A percentile compares a stretch with the other conserved stretches of the same genome.
Conservation (phyloP, 1,140 invertebrate species). For the Gonatopus flavifemur region DNA sequence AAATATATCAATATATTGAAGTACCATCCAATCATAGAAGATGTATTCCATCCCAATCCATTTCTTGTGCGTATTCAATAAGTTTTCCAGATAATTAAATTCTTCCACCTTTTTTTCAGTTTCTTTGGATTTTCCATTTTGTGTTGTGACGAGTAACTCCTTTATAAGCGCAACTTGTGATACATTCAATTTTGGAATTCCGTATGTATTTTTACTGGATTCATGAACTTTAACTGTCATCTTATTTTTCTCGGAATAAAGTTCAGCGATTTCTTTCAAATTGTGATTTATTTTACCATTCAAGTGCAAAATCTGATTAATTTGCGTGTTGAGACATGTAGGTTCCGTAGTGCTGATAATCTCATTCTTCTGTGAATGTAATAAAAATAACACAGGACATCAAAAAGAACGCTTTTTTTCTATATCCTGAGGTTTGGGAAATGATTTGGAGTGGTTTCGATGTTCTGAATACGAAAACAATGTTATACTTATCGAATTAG, state of each 20-base stretch:
- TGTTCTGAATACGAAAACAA: too few relatives aligned
- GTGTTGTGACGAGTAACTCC: slow-evolving; percentile 6
- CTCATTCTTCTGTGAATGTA: too few relatives aligned
- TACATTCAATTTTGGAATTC: slow-evolving; percentile 40
- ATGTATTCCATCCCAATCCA: slow-evolving; percentile 38
- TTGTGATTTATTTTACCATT: slow-evolving; percentile 43
- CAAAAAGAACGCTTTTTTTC: too few relatives aligned
- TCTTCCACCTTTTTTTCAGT: slow-evolving; percentile 24
- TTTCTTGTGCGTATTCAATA: slow-evolving; percentile 33
- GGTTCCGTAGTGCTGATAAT: too few relatives aligned
- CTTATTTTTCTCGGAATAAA: slow-evolving; percentile 36
- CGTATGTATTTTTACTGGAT: slow-evolving; percentile 29
- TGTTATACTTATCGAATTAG: too few relatives aligned
- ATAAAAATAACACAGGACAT: too few relatives aligned
- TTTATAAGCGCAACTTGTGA: slow-evolving; percentile 42
- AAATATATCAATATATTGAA: background rate
- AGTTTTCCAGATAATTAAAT: slow-evolving; percentile 19
- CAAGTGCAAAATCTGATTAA: slow-evolving; percentile 31
- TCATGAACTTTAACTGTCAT: slow-evolving; percentile 36
- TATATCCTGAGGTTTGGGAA: too few relatives aligned
- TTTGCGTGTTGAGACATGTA: slow-evolving; percentile 14
- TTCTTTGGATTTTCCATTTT: background rate
- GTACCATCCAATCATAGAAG: slow-evolving; percentile 51
- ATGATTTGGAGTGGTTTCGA: too few relatives aligned
- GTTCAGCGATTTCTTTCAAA: slow-evolving; percentile 43